Percentiles rank a stretch among this genome's conserved stretches.
These are phyloP conservation scores for Antheraea pernyi DNA, from an alignment of 1,140 invertebrate species.

Conservation along the genomic window DNA sequence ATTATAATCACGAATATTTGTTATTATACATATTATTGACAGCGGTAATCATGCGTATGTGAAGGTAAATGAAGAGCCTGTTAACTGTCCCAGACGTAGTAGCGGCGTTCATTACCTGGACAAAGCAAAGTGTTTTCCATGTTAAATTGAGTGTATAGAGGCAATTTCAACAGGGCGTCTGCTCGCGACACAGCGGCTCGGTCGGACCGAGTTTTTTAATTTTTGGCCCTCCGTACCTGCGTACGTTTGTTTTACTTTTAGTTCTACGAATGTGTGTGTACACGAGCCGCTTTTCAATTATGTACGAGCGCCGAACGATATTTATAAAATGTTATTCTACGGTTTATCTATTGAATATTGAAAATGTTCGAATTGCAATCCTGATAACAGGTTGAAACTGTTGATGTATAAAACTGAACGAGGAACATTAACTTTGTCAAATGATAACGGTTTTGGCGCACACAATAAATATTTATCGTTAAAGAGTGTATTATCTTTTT, in stretches of 20 bases:
- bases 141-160: slow-evolving; percentile 75
- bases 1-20: not conserved
- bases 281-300: slow-evolving; percentile 36
- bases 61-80: slow-evolving; percentile 32
- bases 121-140: slow-evolving; percentile 72
- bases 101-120: slow-evolving; percentile 63
- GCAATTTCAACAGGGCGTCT: slow-evolving; percentile 59
- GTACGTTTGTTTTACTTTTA: slow-evolving; percentile 36
- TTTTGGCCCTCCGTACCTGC: slow-evolving; percentile 35
- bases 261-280: slow-evolving; percentile 23
- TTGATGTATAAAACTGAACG: slow-evolving; percentile 6
- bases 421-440: not conserved
- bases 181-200: slow-evolving; percentile 41
- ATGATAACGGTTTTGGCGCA: not conserved
- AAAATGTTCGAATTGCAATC: slow-evolving; percentile 9
- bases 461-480: no score
- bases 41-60: slow-evolving; percentile 20
- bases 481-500: no score
- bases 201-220: slow-evolving; percentile 50
- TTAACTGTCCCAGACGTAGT: slow-evolving; percentile 41
- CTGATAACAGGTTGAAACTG: slow-evolving; percentile 7
- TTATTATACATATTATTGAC: not conserved
- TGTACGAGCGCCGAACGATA: slow-evolving; percentile 20
- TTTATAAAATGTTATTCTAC: slow-evolving; percentile 23
- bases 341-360: slow-evolving; percentile 11